Evolutionary conservation across 2,797 vertebrate species (phyloP).

Genomic region (Lophius americanus): DNA sequence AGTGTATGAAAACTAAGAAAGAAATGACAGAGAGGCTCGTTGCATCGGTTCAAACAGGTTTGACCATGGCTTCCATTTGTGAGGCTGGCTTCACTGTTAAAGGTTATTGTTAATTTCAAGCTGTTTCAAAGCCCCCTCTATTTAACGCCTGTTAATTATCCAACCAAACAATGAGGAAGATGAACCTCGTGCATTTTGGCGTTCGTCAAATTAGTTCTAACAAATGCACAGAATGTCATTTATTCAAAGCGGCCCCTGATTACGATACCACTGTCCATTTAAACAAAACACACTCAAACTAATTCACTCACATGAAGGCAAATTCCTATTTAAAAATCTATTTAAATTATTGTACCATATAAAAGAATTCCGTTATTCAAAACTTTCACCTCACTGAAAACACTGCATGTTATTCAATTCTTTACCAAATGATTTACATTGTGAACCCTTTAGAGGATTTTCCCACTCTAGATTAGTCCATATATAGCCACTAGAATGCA

Average conservation of each 20-base stretch:
- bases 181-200: slow-evolving; percentile 56
- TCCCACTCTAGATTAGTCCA: slow-evolving; percentile 66
- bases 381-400: slow-evolving; percentile 24
- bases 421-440: slow-evolving; percentile 31
- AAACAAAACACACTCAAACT: slow-evolving; percentile 61
- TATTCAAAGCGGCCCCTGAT: slow-evolving; percentile 63
- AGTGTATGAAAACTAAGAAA: slow-evolving; percentile 72
- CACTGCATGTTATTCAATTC: slow-evolving; percentile 2
- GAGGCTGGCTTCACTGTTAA: slow-evolving; percentile 74
- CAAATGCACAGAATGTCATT: slow-evolving; percentile 67
- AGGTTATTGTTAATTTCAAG: slow-evolving; percentile 78
- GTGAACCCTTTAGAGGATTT: slow-evolving; percentile 48
- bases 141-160: slow-evolving; percentile 76
- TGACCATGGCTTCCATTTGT: slow-evolving; percentile 73
- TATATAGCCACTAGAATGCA: slow-evolving; percentile 72
- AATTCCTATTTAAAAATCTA: slow-evolving; percentile 54
- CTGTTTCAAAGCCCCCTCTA: slow-evolving; percentile 66
- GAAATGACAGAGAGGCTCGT: slow-evolving; percentile 65
- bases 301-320: slow-evolving; percentile 53
- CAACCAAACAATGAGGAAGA: slow-evolving; percentile 67
- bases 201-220: slow-evolving; percentile 68
- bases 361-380: slow-evolving; percentile 18
- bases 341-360: slow-evolving; percentile 40
- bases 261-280: slow-evolving; percentile 63
- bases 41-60: slow-evolving; percentile 66